These are phyloP conservation scores for Mesocricetus auratus DNA, from an alignment of 2,113 vertebrate species.

Conservation along the genomic window DNA sequence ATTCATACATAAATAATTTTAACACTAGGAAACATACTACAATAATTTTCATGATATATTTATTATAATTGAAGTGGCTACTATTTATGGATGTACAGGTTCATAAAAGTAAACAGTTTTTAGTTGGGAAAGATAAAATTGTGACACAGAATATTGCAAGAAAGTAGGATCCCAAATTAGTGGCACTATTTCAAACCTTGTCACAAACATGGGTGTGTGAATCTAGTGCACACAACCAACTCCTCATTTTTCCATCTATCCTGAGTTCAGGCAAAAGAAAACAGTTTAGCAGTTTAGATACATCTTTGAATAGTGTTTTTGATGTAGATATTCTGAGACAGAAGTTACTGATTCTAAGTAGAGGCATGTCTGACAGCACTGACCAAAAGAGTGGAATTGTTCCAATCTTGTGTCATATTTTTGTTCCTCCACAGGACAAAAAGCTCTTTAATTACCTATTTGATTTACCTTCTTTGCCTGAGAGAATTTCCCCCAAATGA, in stretches of 20 bases:
- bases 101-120: background rate
- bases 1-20: background rate
- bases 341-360: background rate
- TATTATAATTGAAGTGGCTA: background rate
- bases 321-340: background rate
- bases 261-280: slow-evolving; percentile 17
- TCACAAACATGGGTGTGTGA: background rate
- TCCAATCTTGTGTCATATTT: background rate
- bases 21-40: background rate
- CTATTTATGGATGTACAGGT: background rate
- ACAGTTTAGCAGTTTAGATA: background rate
- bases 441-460: background rate
- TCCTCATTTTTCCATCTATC: background rate
- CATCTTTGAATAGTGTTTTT: background rate
- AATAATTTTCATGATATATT: background rate
- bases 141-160: background rate
- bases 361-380: background rate
- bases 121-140: no score
- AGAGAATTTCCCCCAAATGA: background rate
- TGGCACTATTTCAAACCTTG: background rate
- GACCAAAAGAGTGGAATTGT: background rate
- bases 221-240: background rate
- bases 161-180: background rate
- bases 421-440: background rate
- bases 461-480: slow-evolving; percentile 7